Conservation (phyloP, 2,888 invertebrate genomes). For the Thecocarcelia acutangulata region DNA sequence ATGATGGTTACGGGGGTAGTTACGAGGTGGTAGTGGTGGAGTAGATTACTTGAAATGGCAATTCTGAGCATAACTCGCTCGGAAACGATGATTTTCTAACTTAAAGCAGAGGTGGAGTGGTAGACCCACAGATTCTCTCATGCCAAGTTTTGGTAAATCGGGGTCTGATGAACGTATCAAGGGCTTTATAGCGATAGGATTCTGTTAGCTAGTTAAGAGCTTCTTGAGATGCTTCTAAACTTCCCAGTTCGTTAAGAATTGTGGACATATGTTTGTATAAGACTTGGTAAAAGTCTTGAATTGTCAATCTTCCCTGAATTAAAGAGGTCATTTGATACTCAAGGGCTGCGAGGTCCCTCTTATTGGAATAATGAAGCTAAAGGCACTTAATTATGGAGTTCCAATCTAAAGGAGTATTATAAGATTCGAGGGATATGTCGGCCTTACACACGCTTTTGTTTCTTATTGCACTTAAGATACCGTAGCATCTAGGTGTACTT, state of each 20-base stretch:
- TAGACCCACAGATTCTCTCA: constrained; percentile 67
- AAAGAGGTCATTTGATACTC: constrained; percentile 52
- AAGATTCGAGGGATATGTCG: constrained; percentile 35
- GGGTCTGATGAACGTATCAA: constrained; percentile 21
- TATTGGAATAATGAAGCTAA: background rate
- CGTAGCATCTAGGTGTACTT: constrained; percentile 19
- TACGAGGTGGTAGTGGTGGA: constrained; percentile 5
- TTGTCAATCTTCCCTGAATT: constrained; percentile 19
- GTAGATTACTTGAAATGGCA: background rate
- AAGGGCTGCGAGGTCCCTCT: background rate
- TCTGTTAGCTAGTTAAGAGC: background rate
- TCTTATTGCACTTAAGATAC: constrained; percentile 29
- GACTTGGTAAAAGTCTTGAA: background rate
- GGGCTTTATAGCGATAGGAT: constrained; percentile 10
- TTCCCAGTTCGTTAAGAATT: constrained; percentile 15
- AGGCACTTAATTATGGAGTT: constrained; percentile 15
- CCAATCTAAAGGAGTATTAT: constrained; percentile 48
- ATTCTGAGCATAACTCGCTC: constrained; percentile 6
- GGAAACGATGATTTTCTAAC: constrained; percentile 3
- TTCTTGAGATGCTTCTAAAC: background rate
- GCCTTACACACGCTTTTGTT: background rate
- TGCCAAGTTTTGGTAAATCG: constrained; percentile 51
- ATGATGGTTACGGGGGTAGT: constrained; percentile 33
- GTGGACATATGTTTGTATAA: background rate
- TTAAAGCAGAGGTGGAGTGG: constrained; percentile 61